Evolutionary conservation across 2,113 vertebrate species (phyloP).

Genomic region (Gobio gobio): DNA sequence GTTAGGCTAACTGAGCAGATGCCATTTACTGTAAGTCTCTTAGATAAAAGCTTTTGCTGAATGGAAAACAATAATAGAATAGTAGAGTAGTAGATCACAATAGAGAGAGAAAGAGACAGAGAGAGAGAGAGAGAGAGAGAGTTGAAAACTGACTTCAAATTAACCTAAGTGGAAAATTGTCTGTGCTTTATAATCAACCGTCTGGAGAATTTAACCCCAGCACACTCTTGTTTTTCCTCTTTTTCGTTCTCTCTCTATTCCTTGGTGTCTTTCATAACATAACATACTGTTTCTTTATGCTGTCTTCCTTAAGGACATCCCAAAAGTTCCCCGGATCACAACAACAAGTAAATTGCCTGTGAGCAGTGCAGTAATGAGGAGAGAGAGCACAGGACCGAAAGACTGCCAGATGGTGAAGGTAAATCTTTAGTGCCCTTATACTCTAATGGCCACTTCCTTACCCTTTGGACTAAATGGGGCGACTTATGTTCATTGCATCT

Average conservation of each 20-base stretch:
- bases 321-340: slow-evolving; percentile 76
- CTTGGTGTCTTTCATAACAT: slow-evolving; percentile 8
- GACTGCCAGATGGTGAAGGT: slow-evolving; percentile 79
- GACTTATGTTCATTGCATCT: slow-evolving; percentile 57
- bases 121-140: slow-evolving; percentile 10
- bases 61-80: slow-evolving; percentile 10
- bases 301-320: slow-evolving; percentile 72
- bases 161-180: slow-evolving; percentile 28
- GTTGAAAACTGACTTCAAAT: background rate
- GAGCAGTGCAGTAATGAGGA: slow-evolving; percentile 69
- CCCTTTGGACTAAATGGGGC: slow-evolving; percentile 56
- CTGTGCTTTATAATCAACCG: slow-evolving; percentile 1
- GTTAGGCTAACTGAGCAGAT: background rate
- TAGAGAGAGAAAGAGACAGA: background rate
- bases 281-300: slow-evolving; percentile 23
- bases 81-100: background rate
- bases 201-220: slow-evolving; percentile 35
- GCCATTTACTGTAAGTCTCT: background rate
- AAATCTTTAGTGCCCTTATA: slow-evolving; percentile 66
- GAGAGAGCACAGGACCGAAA: slow-evolving; percentile 67
- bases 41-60: slow-evolving; percentile 27
- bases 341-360: slow-evolving; percentile 70
- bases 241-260: background rate
- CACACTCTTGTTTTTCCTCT: background rate
- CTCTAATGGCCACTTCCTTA: slow-evolving; percentile 61